Base-by-base conservation (phyloP, 1,140 invertebrate species). In the Danaus plexippus region DNA sequence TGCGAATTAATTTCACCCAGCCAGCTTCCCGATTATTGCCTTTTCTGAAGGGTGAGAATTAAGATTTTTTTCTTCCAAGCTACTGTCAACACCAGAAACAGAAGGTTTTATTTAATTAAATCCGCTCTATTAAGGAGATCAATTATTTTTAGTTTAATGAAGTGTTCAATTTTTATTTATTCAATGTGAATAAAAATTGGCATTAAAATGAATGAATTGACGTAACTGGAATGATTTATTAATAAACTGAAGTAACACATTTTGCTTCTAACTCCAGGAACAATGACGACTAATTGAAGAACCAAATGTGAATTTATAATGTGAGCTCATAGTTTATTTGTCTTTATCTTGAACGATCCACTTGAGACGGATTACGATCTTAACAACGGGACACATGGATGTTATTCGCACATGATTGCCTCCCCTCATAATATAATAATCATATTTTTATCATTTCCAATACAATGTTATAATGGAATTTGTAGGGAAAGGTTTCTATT, bases 31-130 rank as follows among this genome's bases (percentile, higher is more conserved):
- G 66, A 79, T 78, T 78, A 74, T 71, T 74, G 71, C 69, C 61
- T 58, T 64, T 67, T 64, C 62, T 59, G 55, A 64, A 63, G 71
- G 65, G 66, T 64, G 67, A 61, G 62, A 75, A 80, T 77, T 75
- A 71, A 69, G 74, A 67, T 66, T 77, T 74, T 77, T 73, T 73
- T 65, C 59, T 64, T 59, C 63, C 66, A 67, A 69, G 61, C 67
- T 66, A 58, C 68, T 76, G 78, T 65, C 62, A 61, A 55, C 55
- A 71, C 71, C 75, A 75, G 67, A 64, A 71, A 69, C 71, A 69
- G 69, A 61, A 46, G 46, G 59, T 66, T 67, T 83, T 75, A 77
- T 71, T 73, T 73, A 58, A 71, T 71, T 67, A 69, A 71, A 79
- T 75, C 75, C 67, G 63, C 58, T 54, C 66, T 67, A 75, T 76